Conservation (phyloP, 2,113 vertebrate species). For the Alectura lathami region DNA sequence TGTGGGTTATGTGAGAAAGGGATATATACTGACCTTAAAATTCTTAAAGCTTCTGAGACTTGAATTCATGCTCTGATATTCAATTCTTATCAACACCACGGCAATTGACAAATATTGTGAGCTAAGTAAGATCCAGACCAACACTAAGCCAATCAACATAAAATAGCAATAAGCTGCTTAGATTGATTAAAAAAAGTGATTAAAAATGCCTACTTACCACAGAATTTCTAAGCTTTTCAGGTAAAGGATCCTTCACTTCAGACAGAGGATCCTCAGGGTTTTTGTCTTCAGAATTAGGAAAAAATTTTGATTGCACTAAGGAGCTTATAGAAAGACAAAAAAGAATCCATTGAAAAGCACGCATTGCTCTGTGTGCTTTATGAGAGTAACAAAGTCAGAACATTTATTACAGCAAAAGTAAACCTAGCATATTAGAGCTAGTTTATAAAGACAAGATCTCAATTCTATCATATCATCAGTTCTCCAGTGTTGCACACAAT, state of each 20-base stretch:
- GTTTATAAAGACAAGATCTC: neutral
- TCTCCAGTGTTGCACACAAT: neutral
- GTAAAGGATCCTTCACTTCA: constrained; percentile 96
- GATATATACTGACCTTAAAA: neutral
- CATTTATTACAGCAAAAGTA: neutral
- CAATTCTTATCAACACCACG: neutral
- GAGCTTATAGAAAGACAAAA: constrained; percentile 78
- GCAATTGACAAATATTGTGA: neutral
- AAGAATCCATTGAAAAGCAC: neutral
- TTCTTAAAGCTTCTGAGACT: neutral
- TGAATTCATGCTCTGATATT: neutral
- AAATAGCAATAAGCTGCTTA: neutral
- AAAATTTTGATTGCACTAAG: constrained; percentile 93
- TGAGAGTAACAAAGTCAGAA: neutral
- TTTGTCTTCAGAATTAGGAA: constrained; percentile 93
- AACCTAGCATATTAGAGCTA: neutral
- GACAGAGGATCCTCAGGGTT: constrained; percentile 96
- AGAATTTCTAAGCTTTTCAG: constrained; percentile 94
- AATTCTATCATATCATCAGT: neutral
- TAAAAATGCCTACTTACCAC: constrained; percentile 83
- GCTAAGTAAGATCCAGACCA: neutral
- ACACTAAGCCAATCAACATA: neutral
- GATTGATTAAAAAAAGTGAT: fast-evolving
- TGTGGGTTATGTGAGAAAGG: neutral
- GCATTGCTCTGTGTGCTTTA: neutral